Percentiles rank a stretch among this genome's conserved stretches.
phyloP scores from a whole-genome alignment of 2,888 invertebrate genomes.

The Oxycera nigricornis region DNA sequence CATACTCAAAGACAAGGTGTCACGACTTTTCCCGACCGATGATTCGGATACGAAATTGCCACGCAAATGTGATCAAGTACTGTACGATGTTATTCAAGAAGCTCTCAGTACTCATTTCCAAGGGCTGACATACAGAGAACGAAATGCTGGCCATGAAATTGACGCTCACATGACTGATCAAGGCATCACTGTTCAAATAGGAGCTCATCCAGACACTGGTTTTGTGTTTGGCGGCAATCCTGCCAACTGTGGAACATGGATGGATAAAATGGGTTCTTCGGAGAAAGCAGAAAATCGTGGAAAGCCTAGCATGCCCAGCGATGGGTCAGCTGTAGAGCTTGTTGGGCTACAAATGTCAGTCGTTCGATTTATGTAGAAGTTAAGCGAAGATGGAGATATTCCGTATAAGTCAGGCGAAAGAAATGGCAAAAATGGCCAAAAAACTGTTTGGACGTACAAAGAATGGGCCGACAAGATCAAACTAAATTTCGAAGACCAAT shows the following conservation, averaged over 20 bases:
- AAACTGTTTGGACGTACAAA: constrained; percentile 79
- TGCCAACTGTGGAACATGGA: constrained; percentile 99
- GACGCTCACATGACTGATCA: constrained; percentile 96
- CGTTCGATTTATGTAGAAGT: constrained; percentile 75
- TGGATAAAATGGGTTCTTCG: constrained; percentile 99
- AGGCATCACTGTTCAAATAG: constrained; percentile 93
- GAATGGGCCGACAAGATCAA: constrained; percentile 89
- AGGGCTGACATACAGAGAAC: constrained; percentile 89
- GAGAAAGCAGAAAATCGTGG: constrained; percentile 89
- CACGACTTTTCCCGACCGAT: constrained; percentile 88
- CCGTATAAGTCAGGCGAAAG: constrained; percentile 82
- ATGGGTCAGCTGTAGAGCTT: constrained; percentile 96
- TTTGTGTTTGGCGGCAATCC: constrained; percentile 92
- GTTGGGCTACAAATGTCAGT: constrained; percentile 84
- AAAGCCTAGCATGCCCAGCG: constrained; percentile 92
- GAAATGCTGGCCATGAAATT: constrained; percentile 89
- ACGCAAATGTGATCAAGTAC: constrained; percentile 69
- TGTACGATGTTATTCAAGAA: constrained; percentile 92
- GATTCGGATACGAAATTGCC: constrained; percentile 74
- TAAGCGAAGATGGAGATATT: constrained; percentile 74
- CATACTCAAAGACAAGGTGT: constrained; percentile 80
- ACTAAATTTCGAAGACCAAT: constrained; percentile 79
- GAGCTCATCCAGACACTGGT: constrained; percentile 88
- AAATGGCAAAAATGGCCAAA: constrained; percentile 70
- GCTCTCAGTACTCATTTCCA: constrained; percentile 90